phyloP scores from a whole-genome alignment of 1,140 invertebrate species.

The Neodiprion pinetum region DNA sequence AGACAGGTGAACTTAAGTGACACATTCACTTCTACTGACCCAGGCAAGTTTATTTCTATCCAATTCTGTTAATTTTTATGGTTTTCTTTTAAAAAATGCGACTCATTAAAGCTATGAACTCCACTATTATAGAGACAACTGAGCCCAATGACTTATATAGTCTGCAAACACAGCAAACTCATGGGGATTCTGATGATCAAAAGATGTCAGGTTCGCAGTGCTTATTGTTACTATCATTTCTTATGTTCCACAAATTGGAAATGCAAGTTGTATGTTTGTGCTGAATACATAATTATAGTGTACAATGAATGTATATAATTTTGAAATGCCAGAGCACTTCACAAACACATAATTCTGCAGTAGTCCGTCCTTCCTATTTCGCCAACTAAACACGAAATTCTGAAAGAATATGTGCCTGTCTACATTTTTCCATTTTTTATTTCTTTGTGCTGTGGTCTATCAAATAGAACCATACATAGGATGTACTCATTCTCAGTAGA shows the following conservation, averaged over 20 bases:
- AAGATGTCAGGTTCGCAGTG: background rate
- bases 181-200: conserved; percentile 1
- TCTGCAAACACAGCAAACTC: background rate
- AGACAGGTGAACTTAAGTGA: background rate
- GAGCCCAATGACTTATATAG: background rate
- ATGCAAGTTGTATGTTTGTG: background rate
- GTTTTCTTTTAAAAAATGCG: background rate
- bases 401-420: background rate
- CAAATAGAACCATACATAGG: background rate
- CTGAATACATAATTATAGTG: background rate
- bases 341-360: background rate
- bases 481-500: background rate
- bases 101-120: background rate
- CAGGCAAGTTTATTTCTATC: background rate
- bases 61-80: background rate
- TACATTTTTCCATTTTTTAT: background rate
- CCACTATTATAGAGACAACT: background rate
- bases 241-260: background rate
- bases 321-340: background rate
- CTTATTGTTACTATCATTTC: background rate
- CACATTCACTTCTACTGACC: background rate
- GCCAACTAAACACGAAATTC: background rate
- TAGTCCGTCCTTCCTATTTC: background rate
- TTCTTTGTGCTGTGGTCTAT: background rate
- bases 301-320: background rate